Percentiles rank a stretch among this genome's conserved stretches.
Evolutionary conservation across 2,113 vertebrate species (phyloP).

Genomic region (Casuarius casuarius): DNA sequence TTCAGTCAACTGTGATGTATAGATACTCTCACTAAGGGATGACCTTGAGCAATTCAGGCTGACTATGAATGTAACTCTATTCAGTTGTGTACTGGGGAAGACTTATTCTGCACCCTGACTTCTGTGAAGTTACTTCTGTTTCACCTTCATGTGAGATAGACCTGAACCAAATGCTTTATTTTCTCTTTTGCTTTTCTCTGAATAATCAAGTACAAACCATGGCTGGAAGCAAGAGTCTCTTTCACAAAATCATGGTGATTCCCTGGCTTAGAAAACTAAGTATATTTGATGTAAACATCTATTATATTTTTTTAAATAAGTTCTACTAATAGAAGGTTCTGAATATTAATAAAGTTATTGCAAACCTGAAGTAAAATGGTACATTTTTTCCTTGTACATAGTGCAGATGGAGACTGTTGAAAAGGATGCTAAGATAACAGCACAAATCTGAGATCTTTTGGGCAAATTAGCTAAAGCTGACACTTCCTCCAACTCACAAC

Average conservation of each 20-base stretch:
- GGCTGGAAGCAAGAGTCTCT: neutral
- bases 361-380: neutral
- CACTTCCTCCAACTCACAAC: neutral
- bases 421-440: neutral
- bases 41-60: neutral
- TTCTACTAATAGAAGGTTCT: neutral
- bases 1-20: neutral
- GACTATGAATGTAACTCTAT: neutral
- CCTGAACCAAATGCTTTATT: neutral
- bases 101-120: neutral
- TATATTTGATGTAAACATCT: neutral
- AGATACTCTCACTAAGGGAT: neutral
- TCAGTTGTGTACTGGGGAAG: neutral
- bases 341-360: slow-evolving; percentile 6
- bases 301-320: neutral
- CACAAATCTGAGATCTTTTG: neutral
- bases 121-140: neutral
- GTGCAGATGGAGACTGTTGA: neutral
- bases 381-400: neutral
- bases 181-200: neutral
- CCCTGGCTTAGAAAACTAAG: neutral
- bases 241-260: neutral
- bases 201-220: neutral
- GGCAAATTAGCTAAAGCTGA: neutral
- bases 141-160: neutral